phyloP scores from a whole-genome alignment of 2,113 vertebrate genomes.

The Eonycteris spelaea region DNA sequence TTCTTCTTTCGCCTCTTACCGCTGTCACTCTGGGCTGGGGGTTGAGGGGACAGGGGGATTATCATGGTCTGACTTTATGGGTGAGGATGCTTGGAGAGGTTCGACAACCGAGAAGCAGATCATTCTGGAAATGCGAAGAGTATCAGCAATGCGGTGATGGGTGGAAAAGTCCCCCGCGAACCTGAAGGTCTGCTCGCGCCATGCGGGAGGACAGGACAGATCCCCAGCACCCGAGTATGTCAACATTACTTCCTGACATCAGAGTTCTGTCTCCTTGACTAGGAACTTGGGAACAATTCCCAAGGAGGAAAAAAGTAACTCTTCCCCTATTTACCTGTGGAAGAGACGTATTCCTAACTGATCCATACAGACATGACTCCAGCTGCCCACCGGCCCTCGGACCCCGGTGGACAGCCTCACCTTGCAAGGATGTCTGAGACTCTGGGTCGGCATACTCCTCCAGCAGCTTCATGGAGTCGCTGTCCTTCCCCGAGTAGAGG shows the following conservation, averaged over 20 bases:
- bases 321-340: background rate
- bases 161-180: background rate
- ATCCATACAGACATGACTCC: accelerated
- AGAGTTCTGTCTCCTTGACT: background rate
- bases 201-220: background rate
- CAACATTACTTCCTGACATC: background rate
- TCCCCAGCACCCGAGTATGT: background rate
- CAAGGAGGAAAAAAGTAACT: background rate
- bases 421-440: constrained; percentile 59
- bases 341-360: background rate
- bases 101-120: background rate
- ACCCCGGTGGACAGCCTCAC: constrained; percentile 27
- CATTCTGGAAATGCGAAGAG: background rate
- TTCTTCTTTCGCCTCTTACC: background rate
- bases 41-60: background rate
- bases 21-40: background rate
- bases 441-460: constrained; percentile 61
- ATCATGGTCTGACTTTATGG: background rate
- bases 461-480: constrained; percentile 59
- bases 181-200: background rate
- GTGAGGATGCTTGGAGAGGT: background rate
- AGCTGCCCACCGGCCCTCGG: background rate
- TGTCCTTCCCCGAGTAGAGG: constrained; percentile 65
- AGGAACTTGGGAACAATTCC: background rate
- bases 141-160: too few relatives aligned